Percentiles rank a stretch among this genome's conserved stretches.
Evolutionary conservation across 2,888 invertebrate species (phyloP).

Genomic region (Cerastis leucographa): DNA sequence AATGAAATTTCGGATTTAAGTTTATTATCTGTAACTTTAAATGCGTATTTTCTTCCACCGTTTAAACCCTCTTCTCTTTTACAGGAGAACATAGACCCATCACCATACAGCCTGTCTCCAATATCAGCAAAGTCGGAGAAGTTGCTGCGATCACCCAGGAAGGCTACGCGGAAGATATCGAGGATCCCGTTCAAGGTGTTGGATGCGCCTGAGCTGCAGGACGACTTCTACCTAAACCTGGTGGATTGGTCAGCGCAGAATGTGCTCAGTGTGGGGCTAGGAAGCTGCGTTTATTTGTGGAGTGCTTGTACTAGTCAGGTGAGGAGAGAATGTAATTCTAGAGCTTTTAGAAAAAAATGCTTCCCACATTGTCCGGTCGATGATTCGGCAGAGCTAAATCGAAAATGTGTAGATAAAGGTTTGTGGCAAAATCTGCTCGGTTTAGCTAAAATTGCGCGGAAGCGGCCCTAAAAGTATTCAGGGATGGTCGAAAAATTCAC

Average conservation of each 20-base stretch:
- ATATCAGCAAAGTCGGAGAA: conserved; percentile 99
- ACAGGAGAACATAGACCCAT: conserved; percentile 94
- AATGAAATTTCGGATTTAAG: neutral
- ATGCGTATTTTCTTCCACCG: neutral
- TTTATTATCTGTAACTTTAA: neutral
- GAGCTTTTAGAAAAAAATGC: neutral
- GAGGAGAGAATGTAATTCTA: conserved; percentile 51
- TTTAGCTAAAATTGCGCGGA: neutral
- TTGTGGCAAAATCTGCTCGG: neutral
- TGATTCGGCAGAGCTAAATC: neutral
- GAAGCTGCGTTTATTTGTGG: conserved; percentile 99
- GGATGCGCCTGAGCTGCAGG: conserved; percentile 99
- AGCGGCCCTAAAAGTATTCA: neutral
- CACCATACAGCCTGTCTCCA: conserved; percentile 98
- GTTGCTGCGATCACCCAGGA: conserved; percentile 97
- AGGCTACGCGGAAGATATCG: conserved; percentile 99
- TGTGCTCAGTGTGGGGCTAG: conserved; percentile 98
- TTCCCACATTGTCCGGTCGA: neutral
- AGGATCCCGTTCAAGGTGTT: conserved; percentile 99
- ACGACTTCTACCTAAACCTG: conserved; percentile 99
- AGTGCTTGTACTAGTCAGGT: conserved; percentile 99
- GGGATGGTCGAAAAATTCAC: neutral
- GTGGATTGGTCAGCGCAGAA: conserved; percentile 99
- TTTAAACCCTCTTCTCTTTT: conserved; percentile 74
- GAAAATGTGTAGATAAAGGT: neutral